phyloP scores from a whole-genome alignment of 2,113 vertebrate species.

The Origma solitaria region DNA sequence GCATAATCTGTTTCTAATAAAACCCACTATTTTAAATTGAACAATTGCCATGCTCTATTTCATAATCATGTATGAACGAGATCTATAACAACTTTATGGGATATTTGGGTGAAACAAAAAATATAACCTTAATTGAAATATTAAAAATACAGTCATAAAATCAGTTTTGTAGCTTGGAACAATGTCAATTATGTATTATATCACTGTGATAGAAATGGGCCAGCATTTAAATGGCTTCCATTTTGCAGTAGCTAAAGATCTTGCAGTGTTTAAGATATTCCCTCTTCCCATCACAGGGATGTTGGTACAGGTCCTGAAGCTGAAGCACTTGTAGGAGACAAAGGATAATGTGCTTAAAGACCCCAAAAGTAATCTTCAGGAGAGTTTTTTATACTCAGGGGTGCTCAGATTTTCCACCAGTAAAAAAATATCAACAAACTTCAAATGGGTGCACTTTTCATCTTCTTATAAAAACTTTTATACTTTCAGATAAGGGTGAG shows the following conservation, averaged over 20 bases:
- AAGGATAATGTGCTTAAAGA: neutral
- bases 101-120: neutral
- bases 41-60: neutral
- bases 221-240: neutral
- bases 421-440: neutral
- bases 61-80: neutral
- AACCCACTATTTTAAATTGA: neutral
- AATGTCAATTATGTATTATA: neutral
- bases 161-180: neutral
- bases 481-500: fast-evolving
- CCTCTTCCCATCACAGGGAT: neutral
- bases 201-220: neutral
- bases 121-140: neutral
- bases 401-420: neutral
- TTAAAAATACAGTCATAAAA: neutral
- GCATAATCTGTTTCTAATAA: neutral
- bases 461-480: neutral
- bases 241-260: neutral
- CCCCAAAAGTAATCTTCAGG: neutral
- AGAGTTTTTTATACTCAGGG: neutral
- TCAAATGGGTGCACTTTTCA: neutral
- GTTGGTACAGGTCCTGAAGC: neutral
- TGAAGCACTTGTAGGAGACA: neutral
- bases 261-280: neutral
- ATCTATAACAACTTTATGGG: neutral